Conservation (phyloP, 2,888 invertebrate genomes). For the Mantis religiosa region DNA sequence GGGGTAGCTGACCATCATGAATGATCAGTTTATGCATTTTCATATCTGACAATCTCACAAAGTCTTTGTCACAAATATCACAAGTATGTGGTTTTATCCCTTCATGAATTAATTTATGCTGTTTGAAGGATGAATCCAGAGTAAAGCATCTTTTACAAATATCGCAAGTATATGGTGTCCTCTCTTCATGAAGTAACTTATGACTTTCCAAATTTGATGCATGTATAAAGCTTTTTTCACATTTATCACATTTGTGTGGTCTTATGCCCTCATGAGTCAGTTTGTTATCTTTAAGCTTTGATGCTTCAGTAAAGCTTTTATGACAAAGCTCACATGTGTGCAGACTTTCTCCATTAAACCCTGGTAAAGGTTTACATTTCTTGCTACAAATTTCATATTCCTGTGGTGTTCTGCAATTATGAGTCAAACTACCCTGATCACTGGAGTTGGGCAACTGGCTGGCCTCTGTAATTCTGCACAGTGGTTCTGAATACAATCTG, state of each 20-base stretch:
- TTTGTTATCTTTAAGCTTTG: not conserved
- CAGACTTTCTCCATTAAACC: not conserved
- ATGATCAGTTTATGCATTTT: no score
- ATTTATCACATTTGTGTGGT: not conserved
- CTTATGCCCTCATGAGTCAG: not conserved
- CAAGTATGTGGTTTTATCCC: not conserved
- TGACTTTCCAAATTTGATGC: not conserved
- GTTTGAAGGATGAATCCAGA: no score
- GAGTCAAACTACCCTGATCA: not conserved
- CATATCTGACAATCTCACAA: no score
- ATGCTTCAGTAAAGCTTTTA: not conserved
- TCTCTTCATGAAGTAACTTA: not conserved
- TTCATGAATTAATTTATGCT: not conserved
- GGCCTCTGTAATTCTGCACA: no score
- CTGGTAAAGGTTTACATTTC: no score
- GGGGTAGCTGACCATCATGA: no score
- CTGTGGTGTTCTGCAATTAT: not conserved
- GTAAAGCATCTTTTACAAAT: no score
- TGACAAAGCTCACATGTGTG: not conserved
- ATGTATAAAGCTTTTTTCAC: not conserved
- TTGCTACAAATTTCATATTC: no score
- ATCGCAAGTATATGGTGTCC: not conserved
- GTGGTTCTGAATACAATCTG: no score
- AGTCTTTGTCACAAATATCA: no score
- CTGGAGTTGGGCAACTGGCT: no score